These are phyloP conservation scores for Pollenia griseotomentosa DNA, from an alignment of 2,888 invertebrate genomes.

Conservation along the genomic window DNA sequence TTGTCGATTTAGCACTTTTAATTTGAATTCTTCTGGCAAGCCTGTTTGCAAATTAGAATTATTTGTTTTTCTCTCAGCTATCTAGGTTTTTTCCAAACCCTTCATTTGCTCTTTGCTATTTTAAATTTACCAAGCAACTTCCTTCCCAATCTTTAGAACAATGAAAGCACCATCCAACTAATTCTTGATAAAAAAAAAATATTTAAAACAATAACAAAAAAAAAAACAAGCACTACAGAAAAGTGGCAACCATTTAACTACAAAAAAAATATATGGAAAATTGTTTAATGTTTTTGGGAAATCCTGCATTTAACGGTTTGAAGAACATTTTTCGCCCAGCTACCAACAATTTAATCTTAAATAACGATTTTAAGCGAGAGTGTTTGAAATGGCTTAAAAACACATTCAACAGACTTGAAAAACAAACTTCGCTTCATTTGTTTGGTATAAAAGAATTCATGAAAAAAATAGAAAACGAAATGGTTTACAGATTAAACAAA, in stretches of 20 bases:
- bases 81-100: neutral
- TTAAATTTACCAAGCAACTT: neutral
- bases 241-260: neutral
- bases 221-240: neutral
- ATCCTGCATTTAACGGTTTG: conserved; percentile 16
- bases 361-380: no score
- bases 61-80: neutral
- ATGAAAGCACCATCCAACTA: neutral
- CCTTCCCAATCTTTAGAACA: neutral
- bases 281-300: neutral
- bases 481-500: neutral
- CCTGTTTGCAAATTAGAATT: neutral
- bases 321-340: neutral
- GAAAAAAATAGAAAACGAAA: neutral
- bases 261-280: no score
- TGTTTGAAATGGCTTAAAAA: neutral
- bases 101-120: neutral
- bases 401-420: neutral
- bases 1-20: no score
- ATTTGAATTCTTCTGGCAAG: no score
- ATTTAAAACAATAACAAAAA: neutral
- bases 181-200: neutral
- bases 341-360: no score
- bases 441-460: neutral
- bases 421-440: neutral